phyloP scores from a whole-genome alignment of 2,113 vertebrate genomes.

The Andinoacara biseriatus region DNA sequence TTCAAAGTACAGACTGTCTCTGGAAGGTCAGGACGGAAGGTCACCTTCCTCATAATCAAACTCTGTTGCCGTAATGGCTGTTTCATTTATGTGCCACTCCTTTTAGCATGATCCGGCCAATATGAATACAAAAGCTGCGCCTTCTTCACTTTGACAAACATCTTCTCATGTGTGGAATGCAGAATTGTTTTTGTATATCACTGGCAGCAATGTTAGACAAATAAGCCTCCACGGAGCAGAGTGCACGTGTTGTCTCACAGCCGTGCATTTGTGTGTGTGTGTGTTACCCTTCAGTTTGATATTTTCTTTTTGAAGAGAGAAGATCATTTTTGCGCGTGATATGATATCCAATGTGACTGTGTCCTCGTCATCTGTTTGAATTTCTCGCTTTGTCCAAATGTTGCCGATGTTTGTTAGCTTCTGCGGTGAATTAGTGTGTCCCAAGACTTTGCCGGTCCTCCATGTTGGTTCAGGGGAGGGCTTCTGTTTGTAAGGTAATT shows the following conservation, averaged over 20 bases:
- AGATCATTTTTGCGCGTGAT: constrained; percentile 6
- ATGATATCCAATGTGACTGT: background rate
- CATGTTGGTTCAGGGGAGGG: constrained; percentile 58
- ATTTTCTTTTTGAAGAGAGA: constrained; percentile 14
- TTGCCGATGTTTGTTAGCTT: background rate
- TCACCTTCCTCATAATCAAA: background rate
- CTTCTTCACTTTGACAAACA: constrained; percentile 19
- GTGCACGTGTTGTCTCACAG: constrained; percentile 50
- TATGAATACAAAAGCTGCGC: background rate
- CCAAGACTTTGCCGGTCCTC: constrained; percentile 16
- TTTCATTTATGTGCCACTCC: background rate
- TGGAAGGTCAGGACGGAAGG: constrained; percentile 1
- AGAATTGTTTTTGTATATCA: constrained; percentile 59
- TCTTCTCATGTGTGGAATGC: constrained; percentile 50
- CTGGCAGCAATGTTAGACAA: constrained; percentile 45
- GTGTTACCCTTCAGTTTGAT: constrained; percentile 13
- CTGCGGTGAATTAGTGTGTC: constrained; percentile 21
- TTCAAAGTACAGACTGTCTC: background rate
- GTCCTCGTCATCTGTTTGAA: background rate
- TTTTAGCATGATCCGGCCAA: background rate
- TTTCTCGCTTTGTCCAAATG: background rate
- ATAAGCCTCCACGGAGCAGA: constrained; percentile 42
- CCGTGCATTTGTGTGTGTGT: constrained; percentile 17
- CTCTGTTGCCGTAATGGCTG: background rate
- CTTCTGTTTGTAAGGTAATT: constrained; percentile 74